Base-by-base conservation (phyloP, 2,888 invertebrate species). In the Leptopilina drosophilae region DNA sequence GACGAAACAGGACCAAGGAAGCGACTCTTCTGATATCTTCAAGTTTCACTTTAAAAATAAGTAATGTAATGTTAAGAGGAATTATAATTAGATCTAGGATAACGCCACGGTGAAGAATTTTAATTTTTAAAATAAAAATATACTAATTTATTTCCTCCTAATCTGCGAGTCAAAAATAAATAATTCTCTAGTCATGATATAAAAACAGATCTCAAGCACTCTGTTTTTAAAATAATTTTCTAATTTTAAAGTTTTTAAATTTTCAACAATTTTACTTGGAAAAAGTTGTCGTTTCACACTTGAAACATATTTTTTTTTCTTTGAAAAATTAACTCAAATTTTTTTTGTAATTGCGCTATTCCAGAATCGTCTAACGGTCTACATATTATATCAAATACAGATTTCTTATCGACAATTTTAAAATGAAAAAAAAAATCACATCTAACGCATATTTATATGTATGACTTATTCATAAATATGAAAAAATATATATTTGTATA, bases 401-500 rank as follows among this genome's bases (percentile, higher is more conserved):
- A 73, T 73, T 73, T 73, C 56, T 73, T 73, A 73, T 73, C 73
- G 33, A 73, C 56, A 56, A 56, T 73, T 53, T 33, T 33, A 33
- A 33, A 56, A 56, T 5, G 14, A 56, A 33, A 33, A 40, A 56
- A 53, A 56, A 33, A 56, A 56, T 56, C 56, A 73, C n/a, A 73
- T 73, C 56, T 42, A 67, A 56, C 80, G 53, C 77, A 77, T 66
- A 69, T 64, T 76, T 40, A 62, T 64, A 49, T 33, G 76, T 56
- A 81, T 77, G 62, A 69, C 66, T 49, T 78, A 14, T 73, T 76
- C 49, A 77, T 75, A 76, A 73, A 73, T 73, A 73, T 73, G 40
- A 73, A 73, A 59, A 73, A 73, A 56, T 56, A 49, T 11, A 73
- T 73, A 73, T 73, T 73, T 73, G 73, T 73, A 73, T 73, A 73